These are phyloP conservation scores for Antechinus flavipes DNA, from an alignment of 2,113 vertebrate species.

Conservation along the genomic window DNA sequence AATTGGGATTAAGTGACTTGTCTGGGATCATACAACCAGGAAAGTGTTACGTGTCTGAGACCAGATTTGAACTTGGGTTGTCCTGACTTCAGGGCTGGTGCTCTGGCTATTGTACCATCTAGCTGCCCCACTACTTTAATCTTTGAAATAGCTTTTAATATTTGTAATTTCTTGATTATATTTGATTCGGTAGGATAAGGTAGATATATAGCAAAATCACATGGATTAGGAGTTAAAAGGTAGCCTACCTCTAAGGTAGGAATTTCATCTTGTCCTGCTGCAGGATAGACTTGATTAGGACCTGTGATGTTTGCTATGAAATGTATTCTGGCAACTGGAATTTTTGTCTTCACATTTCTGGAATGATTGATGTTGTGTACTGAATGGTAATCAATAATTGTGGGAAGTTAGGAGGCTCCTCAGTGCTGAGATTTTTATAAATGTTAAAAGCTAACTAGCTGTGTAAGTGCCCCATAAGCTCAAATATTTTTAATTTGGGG, in stretches of 20 bases:
- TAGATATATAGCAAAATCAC: not conserved
- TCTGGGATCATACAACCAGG: too few species aligned
- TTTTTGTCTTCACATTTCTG: not conserved
- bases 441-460: not conserved
- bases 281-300: not conserved
- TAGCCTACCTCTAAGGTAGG: not conserved
- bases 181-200: not conserved
- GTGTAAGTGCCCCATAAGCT: not conserved
- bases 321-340: not conserved
- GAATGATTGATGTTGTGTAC: not conserved
- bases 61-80: too few species aligned
- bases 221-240: not conserved
- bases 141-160: not conserved
- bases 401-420: not conserved
- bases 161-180: not conserved
- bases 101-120: too few species aligned
- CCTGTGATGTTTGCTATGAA: not conserved
- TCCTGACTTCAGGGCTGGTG: too few species aligned
- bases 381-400: not conserved
- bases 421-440: not conserved
- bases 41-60: too few species aligned
- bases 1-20: too few species aligned
- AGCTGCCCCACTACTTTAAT: not conserved
- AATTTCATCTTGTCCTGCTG: not conserved
- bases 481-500: not conserved